Evolutionary conservation across 2,797 vertebrate genomes (phyloP).

Genomic region (Lophotriccus pileatus): DNA sequence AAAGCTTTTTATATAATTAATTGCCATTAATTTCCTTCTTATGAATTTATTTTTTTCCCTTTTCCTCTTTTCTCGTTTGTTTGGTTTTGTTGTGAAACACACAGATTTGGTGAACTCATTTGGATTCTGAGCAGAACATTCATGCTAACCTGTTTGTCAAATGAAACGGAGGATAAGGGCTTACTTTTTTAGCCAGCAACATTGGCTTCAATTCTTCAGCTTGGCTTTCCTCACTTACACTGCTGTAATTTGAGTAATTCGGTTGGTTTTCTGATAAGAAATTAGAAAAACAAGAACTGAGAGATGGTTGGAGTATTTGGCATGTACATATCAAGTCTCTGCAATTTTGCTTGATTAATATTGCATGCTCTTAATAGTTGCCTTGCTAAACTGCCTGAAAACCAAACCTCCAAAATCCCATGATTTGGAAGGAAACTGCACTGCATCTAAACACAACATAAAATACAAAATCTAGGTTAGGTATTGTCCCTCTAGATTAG

Average conservation of each 20-base stretch:
- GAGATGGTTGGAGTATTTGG: not conserved
- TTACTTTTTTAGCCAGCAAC: not conserved
- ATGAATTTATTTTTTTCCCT: not conserved
- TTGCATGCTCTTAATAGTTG: not conserved
- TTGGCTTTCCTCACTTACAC: not conserved
- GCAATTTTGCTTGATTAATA: not conserved
- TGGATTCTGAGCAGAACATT: not conserved
- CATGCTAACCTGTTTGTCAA: not conserved
- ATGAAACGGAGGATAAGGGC: not conserved
- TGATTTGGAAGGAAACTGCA: not conserved
- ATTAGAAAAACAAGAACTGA: not conserved
- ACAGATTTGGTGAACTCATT: not conserved
- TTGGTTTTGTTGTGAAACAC: not conserved
- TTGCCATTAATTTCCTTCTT: not conserved
- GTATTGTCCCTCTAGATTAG: not conserved
- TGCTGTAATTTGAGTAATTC: not conserved
- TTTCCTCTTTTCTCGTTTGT: not conserved
- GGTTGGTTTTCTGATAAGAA: not conserved
- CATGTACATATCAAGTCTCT: not conserved
- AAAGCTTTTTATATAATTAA: not conserved
- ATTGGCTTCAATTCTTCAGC: not conserved
- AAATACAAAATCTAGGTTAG: not conserved
- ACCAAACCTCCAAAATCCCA: not conserved
- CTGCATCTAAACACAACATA: not conserved
- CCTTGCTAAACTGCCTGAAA: not conserved